Base-by-base conservation (phyloP, 1,140 invertebrate species). In the Drosophila ironensis region DNA sequence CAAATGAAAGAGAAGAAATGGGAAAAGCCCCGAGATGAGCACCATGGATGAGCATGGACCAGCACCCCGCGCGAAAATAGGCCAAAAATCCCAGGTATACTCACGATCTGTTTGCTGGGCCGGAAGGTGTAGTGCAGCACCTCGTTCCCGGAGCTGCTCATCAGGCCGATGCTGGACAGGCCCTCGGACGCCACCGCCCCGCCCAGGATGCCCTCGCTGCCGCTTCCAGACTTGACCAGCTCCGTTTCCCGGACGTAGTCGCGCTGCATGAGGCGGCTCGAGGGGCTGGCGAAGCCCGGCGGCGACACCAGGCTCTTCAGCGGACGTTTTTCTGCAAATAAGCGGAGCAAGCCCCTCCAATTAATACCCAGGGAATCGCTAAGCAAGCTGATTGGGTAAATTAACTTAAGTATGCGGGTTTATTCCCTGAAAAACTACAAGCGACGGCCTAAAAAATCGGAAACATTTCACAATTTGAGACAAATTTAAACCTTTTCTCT, bases 101-200 rank as follows among this genome's bases (percentile, higher is more conserved):
- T 90, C 59, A 90, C 89, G 52, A 90, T 89, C 74, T 90, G 89
- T 72, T 90, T 90, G 46, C 87, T 90, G 68, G 89, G 88, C 64
- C 88, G 86, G 72, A 90, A 90, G 50, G 88, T 88, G 28, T 90
- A 90, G 50, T 90, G 89, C n/a, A 89, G 69, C 38, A 89, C 88
- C 61, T 90, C 89, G 60, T 90, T 89, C 54, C 78, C 78, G 3
- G 80, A 80, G 35, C 45, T 86, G 66, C 73, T 86, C 59, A 78
- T 48, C 7, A 84, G 73, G 11, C 78, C 78, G 12, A 84, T 84
- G 30, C 73, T 74, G 28, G 59, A 67, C 22, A 68, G 25, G 1
- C 70, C 74, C 12, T 61, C 69, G n/a, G n/a, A n/a, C n/a, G n/a
- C n/a, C n/a, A n/a, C n/a, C 8, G 59, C 40, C 0, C 44, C 69